Evolutionary conservation across 2,113 vertebrate genomes (phyloP), one percentile per base, ranked within the genome.

Genomic region (Phodopus roborovskii): DNA sequence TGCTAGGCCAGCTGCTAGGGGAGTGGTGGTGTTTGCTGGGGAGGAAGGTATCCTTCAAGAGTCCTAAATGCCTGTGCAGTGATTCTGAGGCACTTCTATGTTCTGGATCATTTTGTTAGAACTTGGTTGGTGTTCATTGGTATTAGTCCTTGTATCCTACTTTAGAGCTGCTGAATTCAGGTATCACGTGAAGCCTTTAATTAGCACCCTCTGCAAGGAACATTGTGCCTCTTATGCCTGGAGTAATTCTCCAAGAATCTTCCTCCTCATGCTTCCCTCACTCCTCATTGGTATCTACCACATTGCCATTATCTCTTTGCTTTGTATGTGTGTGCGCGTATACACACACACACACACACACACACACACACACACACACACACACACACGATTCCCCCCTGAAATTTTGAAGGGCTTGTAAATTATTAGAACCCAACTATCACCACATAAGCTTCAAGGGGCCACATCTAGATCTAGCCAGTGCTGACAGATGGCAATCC

Each of bases 331-430:
- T 56, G 53, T 56, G 12, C 53, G 12, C 53, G 12, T 3, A 3
- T 16, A 6, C 36, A n/a, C 33, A 70, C 17, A 74, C 20, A 74
- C 4, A n/a, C 16, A n/a, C 45, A 58, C 83, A 7, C 45, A 70
- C 4, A n/a, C 16, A n/a, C 45, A 58, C 83, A 7, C 45, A 6
- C 36, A n/a, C 33, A 70, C 17, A 74, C 20, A 74, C 4, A n/a
- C 16, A n/a, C 45, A 58, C 83, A 7, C 45, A 70, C n/a, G n/a
- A n/a, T n/a, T n/a, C n/a, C n/a, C n/a, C n/a, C n/a, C n/a, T n/a
- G n/a, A n/a, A n/a, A n/a, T n/a, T 36, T 82, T 33, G 53, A 71
- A 92, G 75, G 83, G 53, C 82, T 93, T 83, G 7, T 30, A 83
- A 53, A 39, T 83, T 42, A 16, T 56, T 70, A 82, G 86, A 92